A percentile compares a stretch with the other conserved stretches of the same genome.
Conservation (phyloP, 2,888 invertebrate genomes). For the Polymixis flavicincta region DNA sequence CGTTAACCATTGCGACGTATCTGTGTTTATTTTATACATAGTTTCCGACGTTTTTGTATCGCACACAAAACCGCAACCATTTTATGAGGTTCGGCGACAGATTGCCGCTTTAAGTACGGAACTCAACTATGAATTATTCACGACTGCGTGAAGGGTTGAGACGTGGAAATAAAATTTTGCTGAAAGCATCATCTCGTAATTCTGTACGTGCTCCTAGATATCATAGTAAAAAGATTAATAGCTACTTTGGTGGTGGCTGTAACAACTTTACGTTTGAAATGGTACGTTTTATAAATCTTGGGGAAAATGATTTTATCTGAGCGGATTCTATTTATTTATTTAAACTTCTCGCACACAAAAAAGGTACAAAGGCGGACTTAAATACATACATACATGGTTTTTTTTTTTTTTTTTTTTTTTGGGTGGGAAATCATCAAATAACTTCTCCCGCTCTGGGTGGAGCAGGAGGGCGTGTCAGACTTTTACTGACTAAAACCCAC, state of each 20-base stretch:
- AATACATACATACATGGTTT: too few species aligned
- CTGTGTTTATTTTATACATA: constrained; percentile 54
- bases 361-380: too few species aligned
- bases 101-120: constrained; percentile 84
- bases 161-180: constrained; percentile 74
- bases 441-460: too few species aligned
- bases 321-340: too few species aligned
- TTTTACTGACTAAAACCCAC: too few species aligned
- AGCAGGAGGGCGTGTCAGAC: too few species aligned
- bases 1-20: constrained; percentile 50
- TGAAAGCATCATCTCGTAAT: constrained; percentile 64
- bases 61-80: constrained; percentile 74
- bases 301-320: constrained; percentile 24
- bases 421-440: too few species aligned
- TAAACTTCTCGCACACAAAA: too few species aligned
- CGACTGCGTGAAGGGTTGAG: constrained; percentile 73
- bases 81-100: constrained; percentile 79
- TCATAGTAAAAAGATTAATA: constrained; percentile 50
- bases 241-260: constrained; percentile 33
- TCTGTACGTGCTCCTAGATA: constrained; percentile 46
- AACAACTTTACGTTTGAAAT: constrained; percentile 32
- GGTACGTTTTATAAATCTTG: constrained; percentile 40
- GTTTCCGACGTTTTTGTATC: constrained; percentile 50
- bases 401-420: too few species aligned
- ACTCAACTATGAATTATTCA: constrained; percentile 84